These are phyloP conservation scores for Tryphoninae sp. DNA, from an alignment of 2,888 invertebrate species.

Conservation along the genomic window DNA sequence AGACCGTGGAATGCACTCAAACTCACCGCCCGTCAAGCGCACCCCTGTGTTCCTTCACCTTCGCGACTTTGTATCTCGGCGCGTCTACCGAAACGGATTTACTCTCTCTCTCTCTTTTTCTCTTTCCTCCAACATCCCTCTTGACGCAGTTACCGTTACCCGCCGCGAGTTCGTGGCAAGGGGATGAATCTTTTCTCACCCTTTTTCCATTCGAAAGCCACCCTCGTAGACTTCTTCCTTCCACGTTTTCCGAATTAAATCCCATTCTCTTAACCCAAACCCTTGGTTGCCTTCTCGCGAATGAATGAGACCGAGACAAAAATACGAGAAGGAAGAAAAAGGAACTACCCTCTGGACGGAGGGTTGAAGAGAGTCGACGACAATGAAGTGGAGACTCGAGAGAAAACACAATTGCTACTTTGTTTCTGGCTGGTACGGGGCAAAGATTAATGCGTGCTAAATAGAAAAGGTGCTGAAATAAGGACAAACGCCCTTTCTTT, in stretches of 20 bases:
- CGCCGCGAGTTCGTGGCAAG: conserved; percentile 17
- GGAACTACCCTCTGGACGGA: conserved; percentile 1
- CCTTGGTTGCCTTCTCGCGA: conserved; percentile 36
- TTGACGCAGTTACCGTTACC: conserved; percentile 30
- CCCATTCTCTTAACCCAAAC: conserved; percentile 55
- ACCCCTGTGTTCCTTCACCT: conserved; percentile 52
- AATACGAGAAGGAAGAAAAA: conserved; percentile 16
- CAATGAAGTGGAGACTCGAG: conserved; percentile 21
- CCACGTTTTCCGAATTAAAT: conserved; percentile 58
- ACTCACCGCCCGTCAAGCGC: conserved; percentile 73
- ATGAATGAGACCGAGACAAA: conserved; percentile 37
- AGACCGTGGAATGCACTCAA: conserved; percentile 79
- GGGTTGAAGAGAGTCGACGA: conserved; percentile 5
- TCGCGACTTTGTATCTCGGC: conserved; percentile 63
- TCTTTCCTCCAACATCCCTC: conserved; percentile 32
- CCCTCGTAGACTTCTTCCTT: conserved; percentile 35
- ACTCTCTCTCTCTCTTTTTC: conserved; percentile 35
- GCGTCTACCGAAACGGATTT: conserved; percentile 64
- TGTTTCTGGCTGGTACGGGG: conserved; percentile 45
- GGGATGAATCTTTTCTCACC: conserved; percentile 46
- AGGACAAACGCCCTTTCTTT: background rate
- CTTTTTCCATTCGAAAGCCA: conserved; percentile 43
- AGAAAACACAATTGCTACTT: conserved; percentile 53
- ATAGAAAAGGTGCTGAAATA: background rate
- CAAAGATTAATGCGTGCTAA: conserved; percentile 27